Conservation (phyloP, 2,888 invertebrate species). For the Liposcelis brunnea region DNA sequence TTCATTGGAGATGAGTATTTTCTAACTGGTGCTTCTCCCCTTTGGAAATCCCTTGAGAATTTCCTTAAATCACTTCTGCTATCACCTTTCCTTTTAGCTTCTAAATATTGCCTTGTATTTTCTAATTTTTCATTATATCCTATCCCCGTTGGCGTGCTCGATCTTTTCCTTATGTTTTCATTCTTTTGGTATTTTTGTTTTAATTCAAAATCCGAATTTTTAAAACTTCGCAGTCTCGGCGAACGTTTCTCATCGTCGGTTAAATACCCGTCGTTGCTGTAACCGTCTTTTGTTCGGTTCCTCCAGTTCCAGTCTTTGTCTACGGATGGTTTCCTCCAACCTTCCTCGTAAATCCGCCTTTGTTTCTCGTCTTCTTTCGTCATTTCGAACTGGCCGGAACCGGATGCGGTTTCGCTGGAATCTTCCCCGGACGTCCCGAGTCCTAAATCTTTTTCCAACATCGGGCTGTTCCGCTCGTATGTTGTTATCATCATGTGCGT, state of each 20-base stretch:
- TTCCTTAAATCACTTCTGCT: too few species aligned
- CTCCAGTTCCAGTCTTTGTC: constrained; percentile 24
- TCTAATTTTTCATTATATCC: too few species aligned
- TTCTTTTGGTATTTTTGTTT: constrained; percentile 15
- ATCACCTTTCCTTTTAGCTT: too few species aligned
- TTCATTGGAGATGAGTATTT: too few species aligned
- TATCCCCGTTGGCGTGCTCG: constrained; percentile 14
- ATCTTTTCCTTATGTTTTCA: constrained; percentile 16
- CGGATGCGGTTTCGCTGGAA: constrained; percentile 49
- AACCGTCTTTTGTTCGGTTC: constrained; percentile 24
- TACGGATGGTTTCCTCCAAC: constrained; percentile 45
- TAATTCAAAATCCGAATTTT: constrained; percentile 14
- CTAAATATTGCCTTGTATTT: too few species aligned
- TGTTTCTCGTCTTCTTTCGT: constrained; percentile 38
- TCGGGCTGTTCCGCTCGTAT: constrained; percentile 44
- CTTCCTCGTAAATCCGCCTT: constrained; percentile 44
- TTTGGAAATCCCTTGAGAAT: too few species aligned
- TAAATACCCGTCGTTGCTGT: constrained; percentile 37
- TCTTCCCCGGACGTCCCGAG: constrained; percentile 73
- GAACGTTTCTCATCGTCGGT: constrained; percentile 22
- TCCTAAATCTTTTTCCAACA: constrained; percentile 51
- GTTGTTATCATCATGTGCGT: constrained; percentile 18
- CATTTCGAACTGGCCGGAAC: constrained; percentile 20
- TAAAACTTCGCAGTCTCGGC: constrained; percentile 24
- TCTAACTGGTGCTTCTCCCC: too few species aligned